These are phyloP conservation scores for Liodrosophila aerea DNA, from an alignment of 2,888 invertebrate species.

Conservation along the genomic window DNA sequence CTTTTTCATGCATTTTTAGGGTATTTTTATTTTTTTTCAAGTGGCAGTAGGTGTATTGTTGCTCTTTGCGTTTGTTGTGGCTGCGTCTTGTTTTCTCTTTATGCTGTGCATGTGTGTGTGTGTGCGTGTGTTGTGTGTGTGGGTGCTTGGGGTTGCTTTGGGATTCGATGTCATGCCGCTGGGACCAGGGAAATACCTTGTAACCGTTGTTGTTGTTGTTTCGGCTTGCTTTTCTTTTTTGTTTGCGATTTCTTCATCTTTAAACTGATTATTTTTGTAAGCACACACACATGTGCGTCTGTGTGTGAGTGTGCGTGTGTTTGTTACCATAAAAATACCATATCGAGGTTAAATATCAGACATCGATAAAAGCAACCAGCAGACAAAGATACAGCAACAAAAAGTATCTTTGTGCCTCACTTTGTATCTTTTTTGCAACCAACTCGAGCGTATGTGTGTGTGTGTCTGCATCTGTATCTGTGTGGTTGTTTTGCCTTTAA, in stretches of 20 bases:
- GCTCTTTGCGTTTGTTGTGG: constrained; percentile 22
- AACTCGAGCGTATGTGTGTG: constrained; percentile 4
- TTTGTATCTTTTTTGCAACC: too few relatives aligned
- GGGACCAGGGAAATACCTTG: constrained; percentile 82
- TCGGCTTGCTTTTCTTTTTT: constrained; percentile 23
- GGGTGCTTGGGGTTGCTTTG: constrained; percentile 80
- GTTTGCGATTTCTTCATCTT: constrained; percentile 72
- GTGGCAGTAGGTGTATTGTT: constrained; percentile 16
- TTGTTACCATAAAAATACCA: constrained; percentile 54
- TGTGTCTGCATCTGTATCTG: constrained; percentile 2
- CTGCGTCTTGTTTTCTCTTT: constrained; percentile 22
- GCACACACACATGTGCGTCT: constrained; percentile 19
- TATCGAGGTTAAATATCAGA: constrained; percentile 76
- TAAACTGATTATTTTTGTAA: constrained; percentile 75
- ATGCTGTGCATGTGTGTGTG: constrained; percentile 1
- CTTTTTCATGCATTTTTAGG: too few relatives aligned
- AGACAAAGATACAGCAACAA: constrained; percentile 49
- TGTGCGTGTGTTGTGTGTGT: constrained; percentile 22
- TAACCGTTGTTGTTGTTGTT: constrained; percentile 48
- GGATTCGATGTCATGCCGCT: constrained; percentile 82
- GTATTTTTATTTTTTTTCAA: too few relatives aligned
- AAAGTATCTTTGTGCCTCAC: constrained; percentile 17
- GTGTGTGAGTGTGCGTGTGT: constrained; percentile 22
- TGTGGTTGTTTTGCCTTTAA: constrained; percentile 30
- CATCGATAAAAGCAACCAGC: constrained; percentile 72